Conservation (phyloP, 2,888 invertebrate genomes). For the Zele albiditarsus region DNA sequence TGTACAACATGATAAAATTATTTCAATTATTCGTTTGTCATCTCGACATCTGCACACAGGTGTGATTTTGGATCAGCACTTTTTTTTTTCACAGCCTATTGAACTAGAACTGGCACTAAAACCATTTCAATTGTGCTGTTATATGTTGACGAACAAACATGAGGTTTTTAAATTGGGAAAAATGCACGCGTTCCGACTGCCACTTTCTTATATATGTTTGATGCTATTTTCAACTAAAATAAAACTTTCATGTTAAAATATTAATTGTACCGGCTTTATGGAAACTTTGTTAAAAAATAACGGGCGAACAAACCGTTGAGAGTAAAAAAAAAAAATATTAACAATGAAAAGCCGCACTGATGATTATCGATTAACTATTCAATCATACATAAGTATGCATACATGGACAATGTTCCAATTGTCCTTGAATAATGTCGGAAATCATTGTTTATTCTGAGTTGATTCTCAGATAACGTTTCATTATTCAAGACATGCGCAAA, state of each 20-base stretch:
- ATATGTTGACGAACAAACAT: background rate
- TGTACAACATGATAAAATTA: too few species aligned
- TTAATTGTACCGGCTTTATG: too few species aligned
- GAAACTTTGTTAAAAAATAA: too few species aligned
- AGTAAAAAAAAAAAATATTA: background rate
- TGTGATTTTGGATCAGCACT: too few species aligned
- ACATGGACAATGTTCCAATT: background rate
- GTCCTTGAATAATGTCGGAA: slow-evolving; percentile 1
- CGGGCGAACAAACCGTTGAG: background rate
- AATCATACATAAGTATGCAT: background rate
- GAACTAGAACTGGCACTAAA: background rate
- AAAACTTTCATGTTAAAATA: too few species aligned
- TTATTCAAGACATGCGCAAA: slow-evolving; percentile 13
- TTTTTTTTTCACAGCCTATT: background rate
- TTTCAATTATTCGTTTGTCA: too few species aligned
- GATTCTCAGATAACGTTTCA: slow-evolving; percentile 18
- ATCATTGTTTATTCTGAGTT: slow-evolving; percentile 23
- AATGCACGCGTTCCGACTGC: too few species aligned
- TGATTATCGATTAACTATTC: background rate
- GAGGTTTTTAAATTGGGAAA: too few species aligned
- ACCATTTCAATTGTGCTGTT: background rate
- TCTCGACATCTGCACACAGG: too few species aligned
- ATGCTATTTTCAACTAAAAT: too few species aligned
- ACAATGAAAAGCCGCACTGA: too few species aligned
- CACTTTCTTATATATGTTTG: too few species aligned